phyloP scores from a whole-genome alignment of 2,113 vertebrate genomes.

The Sturnira hondurensis region DNA sequence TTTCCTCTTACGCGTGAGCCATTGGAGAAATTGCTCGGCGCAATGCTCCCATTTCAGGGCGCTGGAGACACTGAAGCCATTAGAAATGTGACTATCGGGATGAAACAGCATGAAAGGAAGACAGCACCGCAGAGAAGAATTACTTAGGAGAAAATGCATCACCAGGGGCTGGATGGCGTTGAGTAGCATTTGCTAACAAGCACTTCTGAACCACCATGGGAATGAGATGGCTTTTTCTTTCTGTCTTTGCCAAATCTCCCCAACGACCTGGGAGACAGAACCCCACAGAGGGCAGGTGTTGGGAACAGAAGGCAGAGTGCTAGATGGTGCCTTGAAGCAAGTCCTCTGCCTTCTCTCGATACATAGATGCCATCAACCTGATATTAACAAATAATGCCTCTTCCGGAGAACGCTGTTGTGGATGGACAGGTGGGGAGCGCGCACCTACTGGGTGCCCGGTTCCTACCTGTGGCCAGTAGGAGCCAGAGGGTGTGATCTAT shows the following conservation, averaged over 20 bases:
- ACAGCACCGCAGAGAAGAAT: not conserved
- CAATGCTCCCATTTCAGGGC: not conserved
- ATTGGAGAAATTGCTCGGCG: not conserved
- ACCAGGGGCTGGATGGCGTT: not conserved
- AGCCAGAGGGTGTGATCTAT: not conserved
- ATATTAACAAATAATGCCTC: rapidly evolving
- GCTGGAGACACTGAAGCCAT: not conserved
- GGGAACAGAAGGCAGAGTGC: not conserved
- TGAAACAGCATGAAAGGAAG: not conserved
- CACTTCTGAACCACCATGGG: not conserved
- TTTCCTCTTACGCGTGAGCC: not conserved
- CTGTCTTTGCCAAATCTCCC: not conserved
- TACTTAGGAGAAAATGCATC: not conserved
- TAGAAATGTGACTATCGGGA: not conserved
- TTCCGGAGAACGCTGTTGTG: rapidly evolving
- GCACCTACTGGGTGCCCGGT: rapidly evolving
- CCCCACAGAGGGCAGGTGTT: not conserved
- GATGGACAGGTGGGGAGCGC: not conserved
- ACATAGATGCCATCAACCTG: rapidly evolving
- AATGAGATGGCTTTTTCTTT: not conserved
- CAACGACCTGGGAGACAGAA: not conserved
- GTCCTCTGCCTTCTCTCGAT: not conserved
- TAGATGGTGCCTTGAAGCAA: not conserved
- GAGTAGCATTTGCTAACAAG: not conserved
- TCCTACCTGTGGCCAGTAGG: not conserved